Conservation (phyloP, 2,113 vertebrate genomes). For the Ailurus styani region DNA sequence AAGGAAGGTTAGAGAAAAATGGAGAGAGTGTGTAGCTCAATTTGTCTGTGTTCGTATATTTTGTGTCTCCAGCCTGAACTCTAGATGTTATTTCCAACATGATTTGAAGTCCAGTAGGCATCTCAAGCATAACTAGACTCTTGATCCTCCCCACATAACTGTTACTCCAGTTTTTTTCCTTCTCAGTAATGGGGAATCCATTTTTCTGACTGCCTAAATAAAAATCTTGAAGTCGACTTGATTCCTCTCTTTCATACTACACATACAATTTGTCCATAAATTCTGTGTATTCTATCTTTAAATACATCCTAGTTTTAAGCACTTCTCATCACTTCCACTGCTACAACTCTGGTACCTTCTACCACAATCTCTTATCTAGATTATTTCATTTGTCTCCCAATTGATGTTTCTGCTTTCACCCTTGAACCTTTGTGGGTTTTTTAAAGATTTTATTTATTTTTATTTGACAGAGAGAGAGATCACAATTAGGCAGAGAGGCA, state of each 20-base stretch:
- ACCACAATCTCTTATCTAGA: background rate
- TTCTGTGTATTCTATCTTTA: background rate
- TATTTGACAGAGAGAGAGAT: too few species aligned
- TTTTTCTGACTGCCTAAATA: background rate
- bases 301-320: background rate
- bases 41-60: background rate
- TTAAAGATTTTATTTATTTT: too few species aligned
- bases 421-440: background rate
- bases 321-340: background rate
- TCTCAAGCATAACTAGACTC: background rate
- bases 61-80: background rate
- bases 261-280: background rate
- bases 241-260: background rate
- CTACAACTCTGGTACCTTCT: background rate
- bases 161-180: background rate
- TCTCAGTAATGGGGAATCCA: background rate
- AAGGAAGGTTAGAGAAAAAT: background rate
- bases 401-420: background rate
- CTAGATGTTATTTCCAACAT: background rate
- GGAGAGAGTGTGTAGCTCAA: background rate
- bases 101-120: background rate
- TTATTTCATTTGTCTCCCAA: background rate
- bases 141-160: background rate
- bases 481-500: too few species aligned
- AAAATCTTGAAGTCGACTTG: background rate